Conservation (phyloP, 2,888 invertebrate species). For the Drosophila setosimentum region DNA sequence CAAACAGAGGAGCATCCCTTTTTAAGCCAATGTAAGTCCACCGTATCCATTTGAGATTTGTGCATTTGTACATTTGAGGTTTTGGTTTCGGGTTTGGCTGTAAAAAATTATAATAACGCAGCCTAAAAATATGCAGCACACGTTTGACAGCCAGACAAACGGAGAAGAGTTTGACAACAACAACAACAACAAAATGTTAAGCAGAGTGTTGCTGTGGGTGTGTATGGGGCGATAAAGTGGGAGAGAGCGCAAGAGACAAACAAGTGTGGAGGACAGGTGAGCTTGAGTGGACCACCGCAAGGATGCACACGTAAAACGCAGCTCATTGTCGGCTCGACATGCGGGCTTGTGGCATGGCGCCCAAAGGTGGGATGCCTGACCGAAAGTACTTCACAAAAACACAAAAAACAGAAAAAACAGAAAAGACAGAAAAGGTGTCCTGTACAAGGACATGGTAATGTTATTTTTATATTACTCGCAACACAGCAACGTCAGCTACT, state of each 20-base stretch:
- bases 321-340: constrained; percentile 69
- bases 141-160: constrained; percentile 67
- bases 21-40: constrained; percentile 41
- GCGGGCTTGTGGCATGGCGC: constrained; percentile 26
- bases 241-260: background rate
- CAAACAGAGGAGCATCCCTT: background rate
- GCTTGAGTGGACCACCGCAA: constrained; percentile 57
- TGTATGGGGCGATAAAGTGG: background rate
- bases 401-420: constrained; percentile 15
- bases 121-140: constrained; percentile 72
- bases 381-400: constrained; percentile 56
- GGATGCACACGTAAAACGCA: constrained; percentile 76
- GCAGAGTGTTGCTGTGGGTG: background rate
- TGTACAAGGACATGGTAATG: constrained; percentile 69
- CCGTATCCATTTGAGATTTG: constrained; percentile 37
- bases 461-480: constrained; percentile 77
- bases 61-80: constrained; percentile 41
- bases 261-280: constrained; percentile 17
- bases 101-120: constrained; percentile 29
- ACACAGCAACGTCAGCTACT: constrained; percentile 54
- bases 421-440: constrained; percentile 64
- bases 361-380: constrained; percentile 54
- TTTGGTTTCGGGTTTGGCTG: constrained; percentile 32
- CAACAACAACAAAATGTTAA: constrained; percentile 29
- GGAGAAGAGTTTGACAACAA: constrained; percentile 63